Base-by-base conservation (phyloP, 2,797 vertebrate species). In the Philypnodon macrostomus region DNA sequence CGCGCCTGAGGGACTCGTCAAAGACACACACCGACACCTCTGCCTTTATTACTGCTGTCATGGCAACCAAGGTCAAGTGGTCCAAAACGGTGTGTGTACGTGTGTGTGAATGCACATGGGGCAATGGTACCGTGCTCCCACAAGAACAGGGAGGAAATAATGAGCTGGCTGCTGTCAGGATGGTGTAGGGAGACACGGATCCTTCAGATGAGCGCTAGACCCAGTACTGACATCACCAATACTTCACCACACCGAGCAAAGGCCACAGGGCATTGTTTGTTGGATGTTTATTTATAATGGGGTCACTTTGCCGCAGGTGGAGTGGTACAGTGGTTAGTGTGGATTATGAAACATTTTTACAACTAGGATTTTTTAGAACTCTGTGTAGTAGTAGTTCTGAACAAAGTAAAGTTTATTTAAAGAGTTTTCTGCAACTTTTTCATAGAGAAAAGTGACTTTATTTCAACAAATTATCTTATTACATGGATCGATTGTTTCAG, bases 31-130 rank as follows among this genome's bases (percentile, higher is more conserved):
- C 67, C 67, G 77, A 83, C 75, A 84, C 76, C 79, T 69, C 63
- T 1, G 76, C 65, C 71, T 73, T 76, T 75, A 75, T 58, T 47
- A 63, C 67, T 41, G 84, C 83, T 84, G 81, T 86, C 86, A 86
- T 84, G 63, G 84, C 79, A 88, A 87, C 86, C 85, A 88, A 87
- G 85, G 86, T 88, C 86, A 86, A 87, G 73, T 72, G 79, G 83
- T 82, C 72, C 16, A 59, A 80, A 63, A 63, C 67, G 31, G 50
- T 32, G 53, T 19, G n/a, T 29, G 41, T 59, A 46, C n/a, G 41
- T 55, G 31, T 8, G 40, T 27, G 62, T 21, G 14, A 24, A 34
- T 35, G 59, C 46, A 49, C n/a, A 51, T 52, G 73, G 52, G 56
- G 63, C 58, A 60, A 72, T 34, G 19, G 66, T 58, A 69, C 62